These are phyloP conservation scores for Larimichthys polyactis DNA, from an alignment of 2,113 vertebrate genomes.

Conservation along the genomic window DNA sequence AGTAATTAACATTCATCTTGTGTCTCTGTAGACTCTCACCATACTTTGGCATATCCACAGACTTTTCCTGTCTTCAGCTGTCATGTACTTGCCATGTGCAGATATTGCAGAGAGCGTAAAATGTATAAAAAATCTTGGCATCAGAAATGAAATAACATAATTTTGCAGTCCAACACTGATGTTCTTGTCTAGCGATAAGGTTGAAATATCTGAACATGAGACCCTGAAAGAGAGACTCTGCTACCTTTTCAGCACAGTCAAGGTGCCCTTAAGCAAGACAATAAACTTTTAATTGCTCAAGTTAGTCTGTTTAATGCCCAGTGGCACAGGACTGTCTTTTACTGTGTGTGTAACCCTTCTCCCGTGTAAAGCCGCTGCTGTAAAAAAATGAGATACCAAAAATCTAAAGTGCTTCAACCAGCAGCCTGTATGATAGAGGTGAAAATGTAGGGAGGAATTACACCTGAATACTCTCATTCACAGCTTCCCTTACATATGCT, in stretches of 20 bases:
- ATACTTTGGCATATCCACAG: background rate
- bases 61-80: background rate
- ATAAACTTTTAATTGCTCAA: constrained; percentile 56
- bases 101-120: background rate
- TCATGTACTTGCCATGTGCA: background rate
- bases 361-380: constrained; percentile 30
- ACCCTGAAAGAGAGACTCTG: background rate
- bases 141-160: background rate
- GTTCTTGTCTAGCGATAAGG: background rate
- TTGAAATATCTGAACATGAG: constrained; percentile 24
- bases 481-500: constrained; percentile 16
- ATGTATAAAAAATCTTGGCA: background rate
- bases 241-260: constrained; percentile 20
- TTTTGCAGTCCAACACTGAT: background rate
- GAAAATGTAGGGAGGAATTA: constrained; percentile 38
- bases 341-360: constrained; percentile 33
- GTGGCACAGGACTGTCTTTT: constrained; percentile 37
- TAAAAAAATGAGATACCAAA: constrained; percentile 38
- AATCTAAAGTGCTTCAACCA: constrained; percentile 4
- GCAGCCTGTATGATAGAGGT: background rate
- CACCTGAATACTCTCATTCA: constrained; percentile 8
- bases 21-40: no score
- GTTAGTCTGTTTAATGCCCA: constrained; percentile 45
- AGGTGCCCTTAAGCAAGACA: constrained; percentile 57
- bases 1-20: background rate